Percentiles rank a stretch among this genome's conserved stretches.
These are phyloP conservation scores for Monomorium pharaonis DNA, from an alignment of 1,140 invertebrate genomes.

Conservation along the genomic window DNA sequence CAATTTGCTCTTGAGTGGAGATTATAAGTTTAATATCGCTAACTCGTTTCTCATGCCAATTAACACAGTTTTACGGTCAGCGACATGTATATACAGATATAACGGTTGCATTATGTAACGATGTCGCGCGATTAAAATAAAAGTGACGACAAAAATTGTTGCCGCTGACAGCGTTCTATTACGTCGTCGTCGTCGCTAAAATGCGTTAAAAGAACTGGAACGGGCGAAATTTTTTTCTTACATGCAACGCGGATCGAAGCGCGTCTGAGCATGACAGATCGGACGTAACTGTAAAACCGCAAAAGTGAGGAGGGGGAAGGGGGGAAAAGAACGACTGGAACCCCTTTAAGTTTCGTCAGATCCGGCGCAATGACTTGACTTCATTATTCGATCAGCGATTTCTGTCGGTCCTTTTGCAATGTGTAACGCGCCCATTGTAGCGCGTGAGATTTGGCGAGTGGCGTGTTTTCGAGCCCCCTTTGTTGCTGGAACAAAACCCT, in stretches of 20 bases:
- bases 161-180: neutral
- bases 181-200: constrained; percentile 4
- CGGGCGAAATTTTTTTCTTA: neutral
- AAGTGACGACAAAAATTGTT: neutral
- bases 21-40: neutral
- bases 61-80: neutral
- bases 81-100: neutral
- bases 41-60: neutral
- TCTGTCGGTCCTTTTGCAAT: neutral
- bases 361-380: neutral
- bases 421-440: neutral
- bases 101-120: too few relatives aligned
- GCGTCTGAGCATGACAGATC: neutral
- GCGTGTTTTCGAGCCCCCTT: neutral
- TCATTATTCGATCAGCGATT: neutral
- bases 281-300: neutral
- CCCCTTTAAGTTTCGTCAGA: neutral
- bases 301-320: too few relatives aligned
- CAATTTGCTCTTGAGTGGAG: neutral
- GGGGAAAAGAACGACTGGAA: neutral
- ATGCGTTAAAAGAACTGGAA: neutral
- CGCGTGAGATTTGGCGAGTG: neutral
- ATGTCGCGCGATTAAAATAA: neutral
- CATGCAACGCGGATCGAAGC: neutral
- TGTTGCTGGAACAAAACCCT: neutral